Percentiles rank a stretch among this genome's conserved stretches.
Conservation (phyloP, 2,797 vertebrate species). For the Crocodylus rhombifer region DNA sequence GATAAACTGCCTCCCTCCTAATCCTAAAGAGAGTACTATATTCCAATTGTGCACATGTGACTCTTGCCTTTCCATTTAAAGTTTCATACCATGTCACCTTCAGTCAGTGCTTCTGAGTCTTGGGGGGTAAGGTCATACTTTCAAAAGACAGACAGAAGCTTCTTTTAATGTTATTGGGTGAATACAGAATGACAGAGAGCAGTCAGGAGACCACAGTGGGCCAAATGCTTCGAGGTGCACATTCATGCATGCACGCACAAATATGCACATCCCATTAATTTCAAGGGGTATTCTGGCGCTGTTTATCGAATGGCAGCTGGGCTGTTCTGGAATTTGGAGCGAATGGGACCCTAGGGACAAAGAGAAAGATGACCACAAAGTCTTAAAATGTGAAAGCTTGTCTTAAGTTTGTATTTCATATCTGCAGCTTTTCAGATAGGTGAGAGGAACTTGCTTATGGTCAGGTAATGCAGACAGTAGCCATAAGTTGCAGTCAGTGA, state of each 20-base stretch:
- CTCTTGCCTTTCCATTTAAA: background rate
- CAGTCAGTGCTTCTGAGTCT: slow-evolving; percentile 12
- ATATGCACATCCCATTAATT: background rate
- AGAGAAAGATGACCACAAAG: background rate
- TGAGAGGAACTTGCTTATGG: slow-evolving; percentile 53
- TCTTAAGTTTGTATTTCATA: slow-evolving; percentile 47
- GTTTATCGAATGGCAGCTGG: background rate
- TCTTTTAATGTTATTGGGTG: background rate
- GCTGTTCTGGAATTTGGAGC: slow-evolving; percentile 29
- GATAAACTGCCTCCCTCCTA: background rate
- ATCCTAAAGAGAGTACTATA: background rate
- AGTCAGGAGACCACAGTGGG: slow-evolving; percentile 29
- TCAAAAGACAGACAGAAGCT: slow-evolving; percentile 2
- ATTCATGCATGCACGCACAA: background rate
- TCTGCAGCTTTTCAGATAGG: slow-evolving; percentile 41
- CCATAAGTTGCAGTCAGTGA: slow-evolving; percentile 15
- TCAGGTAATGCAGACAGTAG: slow-evolving; percentile 5
- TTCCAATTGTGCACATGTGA: background rate
- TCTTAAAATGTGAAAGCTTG: slow-evolving; percentile 45
- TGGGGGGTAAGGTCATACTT: background rate
- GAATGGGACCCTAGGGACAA: slow-evolving; percentile 5
- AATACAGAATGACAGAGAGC: background rate
- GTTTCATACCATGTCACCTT: background rate
- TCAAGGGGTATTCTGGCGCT: background rate
- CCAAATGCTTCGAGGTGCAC: background rate